Base-by-base conservation (phyloP, 1,140 invertebrate species). In the Caenorhabditis tropicalis region DNA sequence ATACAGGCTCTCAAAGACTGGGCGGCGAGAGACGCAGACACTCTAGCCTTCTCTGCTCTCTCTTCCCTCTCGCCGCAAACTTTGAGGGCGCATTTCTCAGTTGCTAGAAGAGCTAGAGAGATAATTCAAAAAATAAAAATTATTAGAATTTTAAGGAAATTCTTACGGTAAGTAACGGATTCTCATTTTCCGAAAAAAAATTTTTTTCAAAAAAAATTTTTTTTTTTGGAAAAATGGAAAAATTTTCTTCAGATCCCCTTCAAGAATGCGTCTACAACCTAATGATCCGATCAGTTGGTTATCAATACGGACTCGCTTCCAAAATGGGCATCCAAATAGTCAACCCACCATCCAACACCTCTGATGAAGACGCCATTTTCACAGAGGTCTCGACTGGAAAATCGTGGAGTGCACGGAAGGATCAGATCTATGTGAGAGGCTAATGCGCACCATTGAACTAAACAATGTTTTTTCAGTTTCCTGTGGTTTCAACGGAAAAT, bases 401-500 rank as follows among this genome's bases (percentile, higher is more conserved):
- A 74, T 82, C 80, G n/a, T 92, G 87, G 87, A 93, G 94, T 88
- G 91, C 97, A 0, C 94, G 94, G 88, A 92, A 94, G 29, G 96
- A 98, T 91, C 92, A 96, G 15, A 80, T 84, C 39, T 80, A 79
- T 74, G 60, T 70, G 19, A 70, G n/a, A n/a, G n/a, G n/a, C n/a
- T n/a, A n/a, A n/a, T n/a, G 60, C n/a, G 29, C 29, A 9, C 0
- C 7, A 9, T 15, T 10, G 24, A 29, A 27, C 27, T 1, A 65
- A 19, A 36, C 36, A 36, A 36, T 19, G 36, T 65, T 16, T 65
- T 4, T 94, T 1, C 93, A 95, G 16, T 98, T 98, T 91, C 96
- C 96, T 0, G 94, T 94, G 0, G 94, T 95, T 0, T 96, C 95
- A 84, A 95, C 93, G 86, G 96, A 95, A 74, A 96, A 95, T 90